Base-by-base conservation (phyloP, 2,113 vertebrate species). In the Herpetotheres cachinnans region DNA sequence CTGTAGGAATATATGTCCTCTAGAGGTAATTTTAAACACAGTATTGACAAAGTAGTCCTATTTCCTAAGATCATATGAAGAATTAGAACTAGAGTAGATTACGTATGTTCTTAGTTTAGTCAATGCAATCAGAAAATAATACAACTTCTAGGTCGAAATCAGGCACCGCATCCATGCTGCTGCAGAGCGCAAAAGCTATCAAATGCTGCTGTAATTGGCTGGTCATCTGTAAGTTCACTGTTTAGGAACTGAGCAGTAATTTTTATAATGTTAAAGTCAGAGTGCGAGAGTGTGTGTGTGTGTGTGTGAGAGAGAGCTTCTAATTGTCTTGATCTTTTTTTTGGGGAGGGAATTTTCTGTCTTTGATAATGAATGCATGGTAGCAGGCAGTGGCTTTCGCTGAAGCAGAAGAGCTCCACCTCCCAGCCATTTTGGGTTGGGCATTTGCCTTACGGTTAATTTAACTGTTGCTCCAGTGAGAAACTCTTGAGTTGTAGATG, bases 201-300 rank as follows among this genome's bases (percentile, higher is more conserved):
- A 44, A 70, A 69, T 55, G 42, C 20, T 92, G 32, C 20, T 73
- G 15, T 56, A 32, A 38, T 22, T 71, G 66, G 6, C 52, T 67
- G 42, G 26, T 69, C 10, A 27, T 7, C 42, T 47, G 27, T 18
- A 83, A 95, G 54, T 38, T 73, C 29, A 38, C 0, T 40, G 13
- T 46, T 73, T 62, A 78, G 38, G 20, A 82, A 58, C 34, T 15
- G 8, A 78, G 30, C 22, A 21, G 24, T 65, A 58, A 22, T 69
- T 83, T 85, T 71, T 66, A 6, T 22, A 36, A 30, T 49, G 4
- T 24, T 61, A 4, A 46, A 61, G 8, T 82, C 29, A 55, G 62
- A 58, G 21, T 5, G 13, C 59, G 56, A 47, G 8, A 12, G 16
- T 19, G 2, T 1, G 16, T 11, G 5, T n/a, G 6, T 1, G 1